Base-by-base conservation (phyloP, 2,888 invertebrate genomes). In the Aphrophora alni region DNA sequence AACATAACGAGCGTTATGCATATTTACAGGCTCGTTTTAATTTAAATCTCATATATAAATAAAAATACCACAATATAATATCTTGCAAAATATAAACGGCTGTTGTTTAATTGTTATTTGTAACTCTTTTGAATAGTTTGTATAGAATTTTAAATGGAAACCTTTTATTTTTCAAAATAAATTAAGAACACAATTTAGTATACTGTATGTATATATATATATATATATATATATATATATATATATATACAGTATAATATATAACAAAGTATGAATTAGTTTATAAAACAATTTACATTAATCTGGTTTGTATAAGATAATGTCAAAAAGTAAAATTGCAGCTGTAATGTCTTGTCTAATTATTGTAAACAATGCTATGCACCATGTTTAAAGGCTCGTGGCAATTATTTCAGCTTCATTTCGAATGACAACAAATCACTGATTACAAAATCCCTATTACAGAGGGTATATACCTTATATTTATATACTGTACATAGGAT, bases 401-500 rank as follows among this genome's bases (percentile, higher is more conserved):
- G 33, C 33, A 33, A 33, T 33, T 33, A 33, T 33, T 33, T 33
- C 33, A 33, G 33, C n/a, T 59, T n/a, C 14, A 59, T 21, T 59
- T 59, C 44, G 14, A 14, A 33, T 7, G 33, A 33, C 33, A 33
- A 44, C 44, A 21, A 59, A 21, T 59, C 59, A 59, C 21, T 59
- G 12, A 59, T 59, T 59, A 59, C 59, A 59, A 59, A 59, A 59
- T 59, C 21, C 59, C 59, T 59, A 59, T 59, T 59, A 59, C 21
- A 59, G 21, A 21, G 21, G 59, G n/a, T n/a, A 59, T 59, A 59
- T 59, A 21, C 10, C 59, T 59, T 59, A 59, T 59, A 59, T 59
- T 59, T 59, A 59, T 59, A 59, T 59, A 59, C 59, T 59, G 59
- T 59, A 59, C 59, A 59, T 59, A 59, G 59, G 59, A 21, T n/a